Evolutionary conservation across 2,888 invertebrate species (phyloP).

Genomic region (Aleiodes alternator): DNA sequence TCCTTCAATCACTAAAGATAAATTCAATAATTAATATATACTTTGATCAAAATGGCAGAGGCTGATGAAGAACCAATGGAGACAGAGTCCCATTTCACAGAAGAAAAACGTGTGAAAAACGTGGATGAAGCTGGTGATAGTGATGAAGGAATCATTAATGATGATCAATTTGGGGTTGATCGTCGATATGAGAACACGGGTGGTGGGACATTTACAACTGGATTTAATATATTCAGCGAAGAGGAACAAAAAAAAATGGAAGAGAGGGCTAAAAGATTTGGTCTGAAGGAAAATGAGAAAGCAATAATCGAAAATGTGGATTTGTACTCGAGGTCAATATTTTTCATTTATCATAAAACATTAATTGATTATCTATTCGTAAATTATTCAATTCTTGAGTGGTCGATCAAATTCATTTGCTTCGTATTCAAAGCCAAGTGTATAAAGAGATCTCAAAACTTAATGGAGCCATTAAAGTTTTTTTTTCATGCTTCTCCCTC

Average conservation of each 20-base stretch:
- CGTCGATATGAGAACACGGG: conserved; percentile 67
- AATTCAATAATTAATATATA: no score
- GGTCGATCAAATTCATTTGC: no score
- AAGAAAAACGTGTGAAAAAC: conserved; percentile 66
- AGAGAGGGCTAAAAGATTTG: conserved; percentile 79
- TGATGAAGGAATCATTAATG: conserved; percentile 54
- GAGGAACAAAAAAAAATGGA: conserved; percentile 77
- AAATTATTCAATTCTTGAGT: no score
- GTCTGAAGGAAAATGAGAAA: conserved; percentile 74
- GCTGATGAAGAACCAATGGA: conserved; percentile 76
- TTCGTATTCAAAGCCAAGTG: no score
- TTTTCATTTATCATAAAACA: not conserved
- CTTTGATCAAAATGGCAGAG: no score
- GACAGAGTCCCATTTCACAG: conserved; percentile 67
- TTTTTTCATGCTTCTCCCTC: no score
- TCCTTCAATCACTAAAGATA: no score
- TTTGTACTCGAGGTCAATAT: conserved; percentile 75
- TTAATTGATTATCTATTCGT: conserved; percentile 14
- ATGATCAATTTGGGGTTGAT: conserved; percentile 19
- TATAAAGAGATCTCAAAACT: no score
- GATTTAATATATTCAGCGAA: conserved; percentile 76
- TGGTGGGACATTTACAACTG: conserved; percentile 74
- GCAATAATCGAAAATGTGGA: conserved; percentile 73
- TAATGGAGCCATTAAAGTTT: no score
- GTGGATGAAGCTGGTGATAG: conserved; percentile 74